Base-by-base conservation (phyloP, 53 echinoderm and acorn worm species). In the Crossaster papposus region DNA sequence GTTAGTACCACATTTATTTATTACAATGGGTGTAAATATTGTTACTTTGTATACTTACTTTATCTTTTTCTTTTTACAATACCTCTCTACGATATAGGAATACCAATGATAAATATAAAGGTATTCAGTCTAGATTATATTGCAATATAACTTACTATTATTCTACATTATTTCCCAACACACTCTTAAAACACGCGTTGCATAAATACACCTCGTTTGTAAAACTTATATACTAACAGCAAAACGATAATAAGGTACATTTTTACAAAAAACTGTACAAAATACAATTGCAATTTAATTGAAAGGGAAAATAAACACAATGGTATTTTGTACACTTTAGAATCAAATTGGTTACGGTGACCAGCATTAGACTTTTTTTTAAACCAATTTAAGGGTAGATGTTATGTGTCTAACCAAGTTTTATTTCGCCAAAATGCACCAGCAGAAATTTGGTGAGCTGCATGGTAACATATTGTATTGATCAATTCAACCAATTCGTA, bases 21-120 rank as follows among this genome's bases (percentile, higher is more conserved):
- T 44, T 30, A 71, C 72, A 30, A 24, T 34, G 35, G 14, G 35
- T 17, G 28, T 33, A 34, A 10, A 74, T 34, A 35, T 11, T 10
- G 12, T 17, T 13, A 74, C 35, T 22, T 34, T 18, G 35, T 74
- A 74, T 34, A 14, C 22, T 58, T 58, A 14, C 22, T 4, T 24
- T 65, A 8, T 65, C 11, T n/a, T 20, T 68, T 15, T 68, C 4
- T 68, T 68, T 28, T 68, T 20, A 24, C 71, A 74, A 34, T 35
- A 35, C 31, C 36, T 35, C 2, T 20, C 35, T 36, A 74, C 18
- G 23, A 78, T 36, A 50, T 78, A 78, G 51, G 78, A 51, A 78
- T 51, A 78, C 78, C 35, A 78, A 22, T 34, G 78, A 17, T 78
- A 44, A 78, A 78, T 78, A 50, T 78, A 78, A 68, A 6, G 68